A percentile compares a stretch with the other conserved stretches of the same genome.
Evolutionary conservation across 1,140 invertebrate genomes (phyloP).

Genomic region (Anadara kagoshimensis): DNA sequence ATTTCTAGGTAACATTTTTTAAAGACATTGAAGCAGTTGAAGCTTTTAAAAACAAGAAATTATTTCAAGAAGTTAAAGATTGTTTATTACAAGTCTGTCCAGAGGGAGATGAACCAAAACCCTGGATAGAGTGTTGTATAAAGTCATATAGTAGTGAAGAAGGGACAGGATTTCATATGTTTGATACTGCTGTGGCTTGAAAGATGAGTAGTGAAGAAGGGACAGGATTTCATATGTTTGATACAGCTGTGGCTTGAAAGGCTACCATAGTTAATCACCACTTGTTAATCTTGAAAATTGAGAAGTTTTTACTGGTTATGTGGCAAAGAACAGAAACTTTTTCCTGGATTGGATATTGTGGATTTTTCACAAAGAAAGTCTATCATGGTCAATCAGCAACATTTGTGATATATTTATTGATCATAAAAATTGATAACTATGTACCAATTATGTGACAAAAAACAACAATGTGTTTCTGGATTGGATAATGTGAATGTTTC

Average conservation of each 20-base stretch:
- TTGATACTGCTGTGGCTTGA: constrained; percentile 36
- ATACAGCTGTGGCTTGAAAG: constrained; percentile 28
- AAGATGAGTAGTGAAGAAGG: neutral
- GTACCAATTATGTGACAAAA: no score
- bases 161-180: constrained; percentile 27
- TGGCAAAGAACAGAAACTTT: no score
- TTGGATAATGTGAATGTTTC: no score
- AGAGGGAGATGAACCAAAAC: neutral
- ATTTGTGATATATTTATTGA: no score
- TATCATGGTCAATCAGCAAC: no score
- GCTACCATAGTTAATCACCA: no score
- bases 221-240: constrained; percentile 34
- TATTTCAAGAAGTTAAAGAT: constrained; percentile 12
- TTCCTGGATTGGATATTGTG: no score
- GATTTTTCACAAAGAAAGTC: no score
- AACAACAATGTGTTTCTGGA: no score
- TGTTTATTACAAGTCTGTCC: constrained; percentile 15
- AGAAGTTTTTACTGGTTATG: no score
- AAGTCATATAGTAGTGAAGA: constrained; percentile 21
- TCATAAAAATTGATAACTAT: no score
- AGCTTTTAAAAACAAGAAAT: constrained; percentile 12
- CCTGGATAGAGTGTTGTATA: constrained; percentile 33
- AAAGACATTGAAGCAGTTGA: constrained; percentile 35
- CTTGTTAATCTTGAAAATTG: no score
- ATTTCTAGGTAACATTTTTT: constrained; percentile 44